A percentile compares a stretch with the other conserved stretches of the same genome.
Evolutionary conservation across 2,888 invertebrate species (phyloP).

Genomic region (Drosophila fulvimacula): DNA sequence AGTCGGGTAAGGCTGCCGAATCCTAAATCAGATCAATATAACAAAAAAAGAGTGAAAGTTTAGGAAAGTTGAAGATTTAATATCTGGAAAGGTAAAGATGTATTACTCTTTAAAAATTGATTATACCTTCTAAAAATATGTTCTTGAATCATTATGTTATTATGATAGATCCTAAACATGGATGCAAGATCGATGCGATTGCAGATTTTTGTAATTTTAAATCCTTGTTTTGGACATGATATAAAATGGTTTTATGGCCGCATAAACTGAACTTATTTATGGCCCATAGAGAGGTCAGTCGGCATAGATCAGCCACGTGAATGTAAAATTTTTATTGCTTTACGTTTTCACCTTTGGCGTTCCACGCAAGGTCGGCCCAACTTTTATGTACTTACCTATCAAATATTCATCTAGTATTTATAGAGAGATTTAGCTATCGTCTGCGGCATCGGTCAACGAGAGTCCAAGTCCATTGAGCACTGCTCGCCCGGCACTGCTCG

Average conservation of each 20-base stretch:
- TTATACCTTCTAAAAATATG: background rate
- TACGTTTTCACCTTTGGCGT: conserved; percentile 68
- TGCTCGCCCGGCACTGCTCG: conserved; percentile 23
- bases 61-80: too few relatives aligned
- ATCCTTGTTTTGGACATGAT: background rate
- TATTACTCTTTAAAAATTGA: too few relatives aligned
- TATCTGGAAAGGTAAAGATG: too few relatives aligned
- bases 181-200: background rate
- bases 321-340: conserved; percentile 25
- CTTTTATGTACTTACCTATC: conserved; percentile 73
- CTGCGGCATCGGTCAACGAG: conserved; percentile 46
- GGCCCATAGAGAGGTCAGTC: conserved; percentile 23
- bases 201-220: background rate
- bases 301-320: conserved; percentile 41
- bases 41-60: too few relatives aligned
- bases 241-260: conserved; percentile 34
- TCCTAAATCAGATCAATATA: too few relatives aligned
- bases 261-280: conserved; percentile 60
- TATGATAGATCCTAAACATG: background rate
- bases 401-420: conserved; percentile 63
- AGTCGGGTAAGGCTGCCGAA: too few relatives aligned
- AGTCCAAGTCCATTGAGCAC: conserved; percentile 46
- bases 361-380: conserved; percentile 62
- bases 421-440: conserved; percentile 46
- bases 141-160: background rate